phyloP scores from a whole-genome alignment of 2,113 vertebrate genomes.

The Grammomys dolichurus region DNA sequence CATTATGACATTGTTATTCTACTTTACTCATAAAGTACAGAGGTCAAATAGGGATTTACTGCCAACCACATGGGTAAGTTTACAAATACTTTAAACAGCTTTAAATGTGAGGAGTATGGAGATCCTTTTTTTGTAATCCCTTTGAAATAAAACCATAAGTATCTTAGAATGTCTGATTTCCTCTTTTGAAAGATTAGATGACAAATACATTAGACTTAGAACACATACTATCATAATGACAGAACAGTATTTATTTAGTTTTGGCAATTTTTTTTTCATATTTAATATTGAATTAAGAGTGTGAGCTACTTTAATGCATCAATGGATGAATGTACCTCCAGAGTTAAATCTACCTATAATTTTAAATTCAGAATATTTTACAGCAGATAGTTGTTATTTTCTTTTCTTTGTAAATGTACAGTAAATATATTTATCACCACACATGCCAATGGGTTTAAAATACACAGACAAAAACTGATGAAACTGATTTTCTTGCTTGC shows the following conservation, averaged over 20 bases:
- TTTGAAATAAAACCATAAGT: conserved; percentile 37
- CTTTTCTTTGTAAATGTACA: not conserved
- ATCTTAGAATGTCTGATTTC: not conserved
- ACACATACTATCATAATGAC: not conserved
- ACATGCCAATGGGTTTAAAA: conserved; percentile 36
- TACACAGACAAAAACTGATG: not conserved
- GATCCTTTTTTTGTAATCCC: not conserved
- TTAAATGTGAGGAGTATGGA: conserved; percentile 22
- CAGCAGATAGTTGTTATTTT: not conserved
- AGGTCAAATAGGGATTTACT: not conserved
- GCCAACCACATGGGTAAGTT: not conserved
- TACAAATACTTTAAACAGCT: conserved; percentile 36
- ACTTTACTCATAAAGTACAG: not conserved
- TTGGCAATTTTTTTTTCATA: not conserved
- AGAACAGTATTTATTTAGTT: conserved; percentile 21
- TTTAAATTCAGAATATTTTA: conserved; percentile 61
- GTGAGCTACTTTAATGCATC: not conserved
- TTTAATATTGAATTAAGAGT: conserved; percentile 11
- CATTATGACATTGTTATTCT: not conserved
- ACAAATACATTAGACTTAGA: conserved; percentile 13
- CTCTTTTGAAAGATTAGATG: conserved; percentile 18
- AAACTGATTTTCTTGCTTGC: not conserved
- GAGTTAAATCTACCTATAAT: conserved; percentile 31
- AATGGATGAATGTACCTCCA: conserved; percentile 9
- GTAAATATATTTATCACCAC: not conserved